These are phyloP conservation scores for Gobionotothen gibberifrons DNA, from an alignment of 2,797 vertebrate species.

Conservation along the genomic window DNA sequence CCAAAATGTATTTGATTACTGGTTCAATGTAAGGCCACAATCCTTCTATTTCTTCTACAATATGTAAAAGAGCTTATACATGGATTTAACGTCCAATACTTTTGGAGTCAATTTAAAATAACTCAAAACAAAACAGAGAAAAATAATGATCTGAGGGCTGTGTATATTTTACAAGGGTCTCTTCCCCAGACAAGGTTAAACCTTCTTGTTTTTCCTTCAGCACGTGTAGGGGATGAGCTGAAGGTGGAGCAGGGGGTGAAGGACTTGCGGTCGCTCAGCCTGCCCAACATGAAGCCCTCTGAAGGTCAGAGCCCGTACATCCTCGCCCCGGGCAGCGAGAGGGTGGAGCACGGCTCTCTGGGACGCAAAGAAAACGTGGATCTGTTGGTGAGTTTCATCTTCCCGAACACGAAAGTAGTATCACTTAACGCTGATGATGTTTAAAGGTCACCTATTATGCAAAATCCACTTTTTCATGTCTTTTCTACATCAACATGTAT, in stretches of 20 bases:
- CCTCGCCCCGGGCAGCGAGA: slow-evolving; percentile 75
- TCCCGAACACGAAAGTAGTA: not conserved
- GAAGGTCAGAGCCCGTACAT: slow-evolving; percentile 76
- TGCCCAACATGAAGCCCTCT: slow-evolving; percentile 88
- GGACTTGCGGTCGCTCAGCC: slow-evolving; percentile 87
- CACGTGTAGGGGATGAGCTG: slow-evolving; percentile 90
- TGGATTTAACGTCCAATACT: not conserved
- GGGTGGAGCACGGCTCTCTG: slow-evolving; percentile 78
- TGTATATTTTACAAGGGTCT: not conserved
- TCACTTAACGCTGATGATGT: not conserved
- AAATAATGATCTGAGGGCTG: not conserved
- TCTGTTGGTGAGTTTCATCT: slow-evolving; percentile 79
- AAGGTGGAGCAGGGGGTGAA: slow-evolving; percentile 92
- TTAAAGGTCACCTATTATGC: not conserved
- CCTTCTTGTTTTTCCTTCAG: slow-evolving; percentile 64
- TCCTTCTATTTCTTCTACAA: too few species aligned
- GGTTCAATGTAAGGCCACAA: not conserved
- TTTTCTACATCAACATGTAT: too few species aligned
- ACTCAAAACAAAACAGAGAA: not conserved
- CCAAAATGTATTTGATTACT: not conserved
- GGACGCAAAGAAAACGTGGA: slow-evolving; percentile 76
- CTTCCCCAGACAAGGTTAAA: not conserved
- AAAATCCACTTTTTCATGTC: too few species aligned
- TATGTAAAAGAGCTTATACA: too few species aligned
- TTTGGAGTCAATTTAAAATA: not conserved